These are phyloP conservation scores for Mythimna ferrago DNA, from an alignment of 2,888 invertebrate species.

Conservation along the genomic window DNA sequence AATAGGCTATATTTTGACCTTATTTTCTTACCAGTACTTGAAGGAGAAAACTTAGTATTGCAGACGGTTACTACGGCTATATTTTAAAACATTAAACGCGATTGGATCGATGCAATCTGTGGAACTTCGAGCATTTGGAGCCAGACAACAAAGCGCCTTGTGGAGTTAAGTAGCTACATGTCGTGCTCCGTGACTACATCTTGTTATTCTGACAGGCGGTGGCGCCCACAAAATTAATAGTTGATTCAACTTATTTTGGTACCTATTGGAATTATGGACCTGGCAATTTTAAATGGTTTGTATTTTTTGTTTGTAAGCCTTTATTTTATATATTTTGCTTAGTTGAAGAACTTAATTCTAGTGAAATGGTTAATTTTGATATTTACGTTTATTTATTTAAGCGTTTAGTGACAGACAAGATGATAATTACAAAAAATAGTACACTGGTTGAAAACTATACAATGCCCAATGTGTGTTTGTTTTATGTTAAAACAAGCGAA, in stretches of 20 bases:
- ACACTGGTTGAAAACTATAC: too few relatives aligned
- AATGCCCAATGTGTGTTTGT: too few relatives aligned
- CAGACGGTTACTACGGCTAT: conserved; percentile 12
- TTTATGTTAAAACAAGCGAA: too few relatives aligned
- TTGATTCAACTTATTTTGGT: conserved; percentile 12
- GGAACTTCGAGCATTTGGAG: conserved; percentile 7
- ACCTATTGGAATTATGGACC: not conserved
- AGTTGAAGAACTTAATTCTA: not conserved
- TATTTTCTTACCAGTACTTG: not conserved
- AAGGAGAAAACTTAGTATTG: conserved; percentile 14
- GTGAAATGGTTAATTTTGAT: too few relatives aligned
- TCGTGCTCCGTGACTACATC: conserved; percentile 31
- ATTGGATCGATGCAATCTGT: conserved; percentile 23
- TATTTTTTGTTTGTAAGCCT: not conserved
- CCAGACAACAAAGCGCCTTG: conserved; percentile 67
- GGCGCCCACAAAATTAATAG: conserved; percentile 19
- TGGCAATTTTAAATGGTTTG: not conserved
- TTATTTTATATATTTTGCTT: not conserved
- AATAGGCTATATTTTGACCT: not conserved
- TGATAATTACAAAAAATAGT: too few relatives aligned
- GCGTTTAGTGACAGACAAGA: too few relatives aligned
- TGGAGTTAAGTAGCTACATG: conserved; percentile 36
- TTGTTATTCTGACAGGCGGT: conserved; percentile 54
- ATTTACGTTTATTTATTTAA: too few relatives aligned
- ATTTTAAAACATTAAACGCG: conserved; percentile 24